Conservation (phyloP, 2,888 invertebrate species). For the Athripsodes cinereus region DNA sequence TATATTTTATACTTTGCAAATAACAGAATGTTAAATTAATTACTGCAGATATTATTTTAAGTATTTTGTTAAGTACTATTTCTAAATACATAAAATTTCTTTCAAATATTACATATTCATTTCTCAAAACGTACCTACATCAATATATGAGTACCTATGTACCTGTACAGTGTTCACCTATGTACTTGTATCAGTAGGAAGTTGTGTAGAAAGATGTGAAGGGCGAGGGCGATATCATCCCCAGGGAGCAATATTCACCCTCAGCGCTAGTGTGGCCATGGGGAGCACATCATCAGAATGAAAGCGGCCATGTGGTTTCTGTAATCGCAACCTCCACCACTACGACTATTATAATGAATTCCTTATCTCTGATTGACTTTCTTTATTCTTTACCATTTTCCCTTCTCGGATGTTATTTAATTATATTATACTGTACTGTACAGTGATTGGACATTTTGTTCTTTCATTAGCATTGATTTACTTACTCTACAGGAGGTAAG, state of each 20-base stretch:
- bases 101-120: no score
- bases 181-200: no score
- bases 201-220: not conserved
- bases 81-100: no score
- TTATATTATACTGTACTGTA: not conserved
- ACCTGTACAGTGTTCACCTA: no score
- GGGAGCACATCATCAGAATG: slow-evolving; percentile 6
- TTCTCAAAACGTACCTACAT: no score
- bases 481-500: not conserved
- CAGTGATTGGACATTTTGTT: not conserved
- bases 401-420: not conserved
- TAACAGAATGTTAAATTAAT: no score
- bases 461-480: not conserved
- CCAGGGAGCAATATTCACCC: slow-evolving; percentile 5
- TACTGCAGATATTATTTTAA: no score
- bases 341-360: slow-evolving; percentile 12
- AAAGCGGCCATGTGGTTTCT: slow-evolving; percentile 19
- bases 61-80: no score
- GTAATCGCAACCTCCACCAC: slow-evolving; percentile 11
- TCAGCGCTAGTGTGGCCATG: no score
- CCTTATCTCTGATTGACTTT: slow-evolving; percentile 7
- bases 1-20: no score
- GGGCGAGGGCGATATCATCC: slow-evolving; percentile 1
- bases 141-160: no score
- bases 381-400: not conserved